Evolutionary conservation across 2,888 invertebrate species (phyloP), one percentile per base, ranked within the genome.

Genomic region (Dioctria linearis): DNA sequence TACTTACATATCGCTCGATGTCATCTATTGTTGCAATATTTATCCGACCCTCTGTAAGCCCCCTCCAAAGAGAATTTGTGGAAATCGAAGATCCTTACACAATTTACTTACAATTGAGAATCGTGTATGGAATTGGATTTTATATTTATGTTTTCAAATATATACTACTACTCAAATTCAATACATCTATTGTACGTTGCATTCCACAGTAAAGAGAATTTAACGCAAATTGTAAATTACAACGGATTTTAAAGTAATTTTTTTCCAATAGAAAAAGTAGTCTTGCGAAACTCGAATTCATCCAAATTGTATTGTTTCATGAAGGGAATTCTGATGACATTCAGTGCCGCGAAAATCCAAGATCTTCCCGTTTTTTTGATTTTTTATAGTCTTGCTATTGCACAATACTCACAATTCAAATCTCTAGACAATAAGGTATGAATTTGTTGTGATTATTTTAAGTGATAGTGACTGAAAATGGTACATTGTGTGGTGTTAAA

Each of bases 1-100:
- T 87, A 92, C 82, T 91, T 91, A 83, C 91, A 91, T 78, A 87
- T 94, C 82, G 91, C 91, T 3, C 94, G 92, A 5, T 92, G 93
- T 83, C 91, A 92, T 49, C 89, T 95, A 11, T 87, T 96, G 57
- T 89, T 96, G 84, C 94, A 95, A 81, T 97, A 97, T 88, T 89
- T 98, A 80, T 95, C 95, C 9, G 95, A 96, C 85, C 95, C 95
- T 93, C 96, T 8, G 94, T 95, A 13, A 94, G 96, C 82, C 96
- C 96, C 9, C 90, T 98, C 78, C 95, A 96, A 86, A 92, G 93
- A 84, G 93, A 93, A 85, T 95, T 97, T 88, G 95, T 96, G 2
- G 96, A 96, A 89, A 91, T 92, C 76, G 93, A 93, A 69, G 94
- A 96, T 86, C 95, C 96, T 0, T 92, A 92, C 84, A 95, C 96